These are phyloP conservation scores for Pionites leucogaster DNA, from an alignment of 2,113 vertebrate species.

Conservation along the genomic window DNA sequence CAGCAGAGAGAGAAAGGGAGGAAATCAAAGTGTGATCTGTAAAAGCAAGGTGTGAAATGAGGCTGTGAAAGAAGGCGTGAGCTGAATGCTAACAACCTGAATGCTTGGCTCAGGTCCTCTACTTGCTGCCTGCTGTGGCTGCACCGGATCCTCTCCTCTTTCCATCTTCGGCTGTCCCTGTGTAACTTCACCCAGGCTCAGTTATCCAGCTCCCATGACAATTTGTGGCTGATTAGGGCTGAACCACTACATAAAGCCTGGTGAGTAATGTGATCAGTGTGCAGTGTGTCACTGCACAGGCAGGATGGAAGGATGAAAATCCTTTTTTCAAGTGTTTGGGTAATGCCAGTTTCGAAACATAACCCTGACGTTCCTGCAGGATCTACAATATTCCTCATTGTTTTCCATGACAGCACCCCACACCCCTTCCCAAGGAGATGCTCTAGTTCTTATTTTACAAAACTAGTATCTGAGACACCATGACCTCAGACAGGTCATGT, in stretches of 20 bases:
- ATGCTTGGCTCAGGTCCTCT: not conserved
- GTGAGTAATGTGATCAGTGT: fast-evolving
- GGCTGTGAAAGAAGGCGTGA: not conserved
- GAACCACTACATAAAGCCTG: not conserved
- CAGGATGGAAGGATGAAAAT: not conserved
- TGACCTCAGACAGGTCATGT: not conserved
- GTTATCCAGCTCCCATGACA: not conserved
- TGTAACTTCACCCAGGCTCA: not conserved
- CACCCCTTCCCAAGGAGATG: not conserved
- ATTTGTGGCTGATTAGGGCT: not conserved
- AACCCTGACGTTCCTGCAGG: not conserved
- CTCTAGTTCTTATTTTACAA: not conserved
- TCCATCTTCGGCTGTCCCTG: not conserved
- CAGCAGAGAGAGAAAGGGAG: not conserved
- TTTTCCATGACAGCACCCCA: not conserved
- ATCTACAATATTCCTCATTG: not conserved
- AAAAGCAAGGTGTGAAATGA: not conserved
- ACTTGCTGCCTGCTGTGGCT: not conserved
- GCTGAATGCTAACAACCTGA: not conserved
- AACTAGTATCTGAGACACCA: not conserved
- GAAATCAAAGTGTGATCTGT: not conserved
- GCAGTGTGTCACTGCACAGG: fast-evolving
- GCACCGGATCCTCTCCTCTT: not conserved
- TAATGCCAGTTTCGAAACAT: not conserved
- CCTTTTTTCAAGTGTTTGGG: not conserved